Base-by-base conservation (phyloP, 2,888 invertebrate genomes). In the Diachrysia chrysitis region DNA sequence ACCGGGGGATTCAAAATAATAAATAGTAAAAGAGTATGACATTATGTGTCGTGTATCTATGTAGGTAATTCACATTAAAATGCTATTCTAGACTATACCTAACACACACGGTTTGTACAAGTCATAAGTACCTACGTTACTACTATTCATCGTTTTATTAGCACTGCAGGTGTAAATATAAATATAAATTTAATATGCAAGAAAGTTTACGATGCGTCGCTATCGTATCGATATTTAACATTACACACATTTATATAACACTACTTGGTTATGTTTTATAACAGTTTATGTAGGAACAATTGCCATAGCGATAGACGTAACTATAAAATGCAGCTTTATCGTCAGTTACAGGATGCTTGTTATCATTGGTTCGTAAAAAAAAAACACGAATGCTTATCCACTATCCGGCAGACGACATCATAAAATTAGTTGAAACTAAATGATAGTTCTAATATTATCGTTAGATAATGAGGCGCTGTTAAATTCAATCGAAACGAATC, bases 341-440 rank as follows among this genome's bases (percentile, higher is more conserved):
- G 58, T 73, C 72, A 63, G 69, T 73, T 19, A 68, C 81, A 83
- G 81, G 82, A 85, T 80, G 77, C 66, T 14, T 57, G 62, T 81
- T 84, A 87, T 87, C 82, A 69, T 57, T 59, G 66, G 62, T 68
- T 68, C 42, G 61, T 72, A 71, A 58, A 80, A 71, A 58, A 80
- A 67, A 71, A 77, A 65, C 12, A 63, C 51, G 62, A 74, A 70
- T 69, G 65, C 67, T 76, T 66, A 73, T 69, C 71, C 76, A 74
- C 56, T 70, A 63, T 69, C 73, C 67, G 75, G 70, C 70, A 69
- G 62, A 66, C 72, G 66, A 70, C 58, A 71, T 67, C 68, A 78
- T 73, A 69, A 67, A 76, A 74, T 59, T 70, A 42, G 67, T 69
- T 21, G 66, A 5, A 64, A 68, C 67, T 62, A 58, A 56, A 61